A percentile compares a stretch with the other conserved stretches of the same genome.
Evolutionary conservation across 1,140 invertebrate species (phyloP).

Genomic region (Cryptotermes secundus): DNA sequence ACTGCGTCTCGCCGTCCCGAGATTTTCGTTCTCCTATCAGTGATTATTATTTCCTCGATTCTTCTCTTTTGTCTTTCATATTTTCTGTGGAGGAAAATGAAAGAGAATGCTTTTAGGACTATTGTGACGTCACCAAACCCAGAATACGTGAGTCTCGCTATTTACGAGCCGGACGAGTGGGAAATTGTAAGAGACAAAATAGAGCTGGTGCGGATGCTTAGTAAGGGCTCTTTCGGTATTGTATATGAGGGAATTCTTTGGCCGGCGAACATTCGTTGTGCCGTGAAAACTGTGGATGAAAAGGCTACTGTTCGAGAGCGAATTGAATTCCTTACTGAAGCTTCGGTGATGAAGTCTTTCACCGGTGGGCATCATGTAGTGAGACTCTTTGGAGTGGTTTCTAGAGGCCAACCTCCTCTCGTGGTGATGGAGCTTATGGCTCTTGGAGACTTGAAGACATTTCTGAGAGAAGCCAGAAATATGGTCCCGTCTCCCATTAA

Average conservation of each 20-base stretch:
- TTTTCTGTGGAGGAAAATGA: not conserved
- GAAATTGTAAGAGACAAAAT: constrained; percentile 51
- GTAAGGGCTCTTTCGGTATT: constrained; percentile 71
- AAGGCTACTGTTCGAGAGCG: constrained; percentile 53
- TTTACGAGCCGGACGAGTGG: constrained; percentile 23
- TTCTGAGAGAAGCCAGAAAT: constrained; percentile 59
- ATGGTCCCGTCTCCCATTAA: not conserved
- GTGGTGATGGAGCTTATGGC: constrained; percentile 99
- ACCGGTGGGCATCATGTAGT: constrained; percentile 61
- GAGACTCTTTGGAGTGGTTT: constrained; percentile 69
- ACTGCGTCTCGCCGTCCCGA: not conserved
- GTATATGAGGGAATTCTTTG: constrained; percentile 59
- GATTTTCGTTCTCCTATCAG: not conserved
- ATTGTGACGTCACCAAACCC: constrained; percentile 24
- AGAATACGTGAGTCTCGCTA: constrained; percentile 14
- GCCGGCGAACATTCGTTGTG: constrained; percentile 52
- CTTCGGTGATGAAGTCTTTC: constrained; percentile 63
- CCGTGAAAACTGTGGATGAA: constrained; percentile 67
- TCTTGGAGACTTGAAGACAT: constrained; percentile 91
- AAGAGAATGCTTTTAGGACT: not conserved
- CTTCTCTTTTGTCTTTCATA: not conserved
- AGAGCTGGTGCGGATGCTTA: constrained; percentile 57
- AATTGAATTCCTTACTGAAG: constrained; percentile 65
- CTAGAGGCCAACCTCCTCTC: constrained; percentile 78
- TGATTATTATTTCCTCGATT: not conserved